A percentile compares a stretch with the other conserved stretches of the same genome.
phyloP scores from a whole-genome alignment of 2,888 invertebrate species.

The Caenorhabditis sinica region DNA sequence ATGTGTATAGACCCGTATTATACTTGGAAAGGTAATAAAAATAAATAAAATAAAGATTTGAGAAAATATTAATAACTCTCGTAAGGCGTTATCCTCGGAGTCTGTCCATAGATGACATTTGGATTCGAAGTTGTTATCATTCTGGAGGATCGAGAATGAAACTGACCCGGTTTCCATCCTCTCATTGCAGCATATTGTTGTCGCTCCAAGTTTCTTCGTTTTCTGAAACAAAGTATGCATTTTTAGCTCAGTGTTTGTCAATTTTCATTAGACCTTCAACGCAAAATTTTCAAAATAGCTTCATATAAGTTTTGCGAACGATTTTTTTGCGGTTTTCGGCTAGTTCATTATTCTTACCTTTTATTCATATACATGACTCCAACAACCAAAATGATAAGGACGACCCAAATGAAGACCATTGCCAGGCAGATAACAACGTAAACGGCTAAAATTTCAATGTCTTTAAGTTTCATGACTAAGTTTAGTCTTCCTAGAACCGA shows the following conservation, averaged over 20 bases:
- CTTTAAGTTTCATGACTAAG: neutral
- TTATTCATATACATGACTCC: conserved; percentile 67
- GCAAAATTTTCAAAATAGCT: no score
- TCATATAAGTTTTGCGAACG: no score
- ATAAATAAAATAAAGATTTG: conserved; percentile 5
- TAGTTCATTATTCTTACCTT: conserved; percentile 25
- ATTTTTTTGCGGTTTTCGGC: no score
- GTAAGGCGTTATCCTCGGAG: conserved; percentile 64
- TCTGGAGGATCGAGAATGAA: conserved; percentile 10
- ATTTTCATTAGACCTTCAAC: no score
- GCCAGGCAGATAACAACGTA: conserved; percentile 67
- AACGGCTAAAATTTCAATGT: conserved; percentile 69
- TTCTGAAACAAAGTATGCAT: conserved; percentile 15
- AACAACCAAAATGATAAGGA: conserved; percentile 71
- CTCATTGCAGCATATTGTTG: conserved; percentile 54
- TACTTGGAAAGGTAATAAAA: conserved; percentile 24
- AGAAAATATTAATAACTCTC: conserved; percentile 52
- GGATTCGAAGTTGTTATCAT: conserved; percentile 64
- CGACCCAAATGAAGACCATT: conserved; percentile 72
- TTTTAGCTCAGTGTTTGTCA: neutral
- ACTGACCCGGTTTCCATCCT: conserved; percentile 32
- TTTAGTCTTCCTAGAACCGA: no score
- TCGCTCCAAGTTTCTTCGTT: conserved; percentile 36
- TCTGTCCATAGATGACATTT: conserved; percentile 60
- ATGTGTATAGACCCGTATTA: conserved; percentile 28